Evolutionary conservation across 1,140 invertebrate species (phyloP).

Genomic region (Drosophila nikananu): DNA sequence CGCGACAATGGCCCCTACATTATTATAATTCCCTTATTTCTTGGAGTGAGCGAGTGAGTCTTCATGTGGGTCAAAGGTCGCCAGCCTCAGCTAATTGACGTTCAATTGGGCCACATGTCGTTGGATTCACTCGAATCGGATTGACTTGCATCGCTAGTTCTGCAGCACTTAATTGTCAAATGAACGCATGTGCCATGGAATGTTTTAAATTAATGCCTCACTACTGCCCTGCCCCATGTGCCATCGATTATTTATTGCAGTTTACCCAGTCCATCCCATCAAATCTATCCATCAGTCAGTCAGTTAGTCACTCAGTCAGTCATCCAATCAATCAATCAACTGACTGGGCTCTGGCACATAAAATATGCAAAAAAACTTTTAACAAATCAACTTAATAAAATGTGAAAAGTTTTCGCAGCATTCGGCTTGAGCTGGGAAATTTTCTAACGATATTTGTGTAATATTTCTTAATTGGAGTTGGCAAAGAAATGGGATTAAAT

Average conservation of each 20-base stretch:
- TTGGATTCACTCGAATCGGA: conserved; percentile 9
- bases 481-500: conserved; percentile 6
- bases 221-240: conserved; percentile 40
- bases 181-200: conserved; percentile 39
- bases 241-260: conserved; percentile 66
- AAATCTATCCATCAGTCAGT: conserved; percentile 45
- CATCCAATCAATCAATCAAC: conserved; percentile 35
- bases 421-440: not conserved
- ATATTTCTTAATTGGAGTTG: conserved; percentile 11
- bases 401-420: conserved; percentile 39
- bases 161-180: conserved; percentile 58
- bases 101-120: conserved; percentile 49
- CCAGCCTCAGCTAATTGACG: conserved; percentile 54
- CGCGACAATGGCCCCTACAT: conserved; percentile 50
- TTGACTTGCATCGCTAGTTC: conserved; percentile 23
- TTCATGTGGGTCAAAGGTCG: conserved; percentile 56
- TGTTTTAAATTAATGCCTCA: conserved; percentile 63
- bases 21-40: conserved; percentile 52
- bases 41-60: not conserved
- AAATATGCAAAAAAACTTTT: conserved; percentile 61
- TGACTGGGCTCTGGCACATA: conserved; percentile 23
- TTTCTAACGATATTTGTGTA: conserved; percentile 3
- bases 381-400: conserved; percentile 46
- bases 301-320: conserved; percentile 6
- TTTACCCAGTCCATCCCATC: conserved; percentile 26